Evolutionary conservation across 92 coral and sea anemone genomes (phyloP), one percentile per base, ranked within the genome.

Genomic region (Porites lobata): DNA sequence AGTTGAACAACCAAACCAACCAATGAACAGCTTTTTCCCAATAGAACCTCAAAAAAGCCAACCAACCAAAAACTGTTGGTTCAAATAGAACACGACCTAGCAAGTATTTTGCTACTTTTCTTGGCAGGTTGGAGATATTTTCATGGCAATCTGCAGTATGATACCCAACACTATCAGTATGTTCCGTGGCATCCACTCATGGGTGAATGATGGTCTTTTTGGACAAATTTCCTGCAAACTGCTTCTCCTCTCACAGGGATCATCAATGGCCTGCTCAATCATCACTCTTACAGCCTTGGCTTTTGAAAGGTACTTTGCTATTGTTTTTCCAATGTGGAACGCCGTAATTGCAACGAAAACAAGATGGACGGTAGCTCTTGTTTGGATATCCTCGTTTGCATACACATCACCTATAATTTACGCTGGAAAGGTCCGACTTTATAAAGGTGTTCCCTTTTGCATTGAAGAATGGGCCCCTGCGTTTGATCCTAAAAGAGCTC

Each of bases 221-320:
- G 96, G 90, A 11, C 75, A 85, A 21, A 75, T 81, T 20, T 76
- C 82, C 72, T 93, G 96, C 84, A 93, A 93, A 22, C 6, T 90
- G 63, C 1, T 90, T 59, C 3, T 38, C 20, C 83, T 93, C 76
- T 50, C 74, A 32, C 93, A 86, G 59, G 93, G 87, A 4, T 62
- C 87, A 10, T 80, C 93, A 1, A 93, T 90, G 91, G 93, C 96
- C 0, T 79, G 91, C 29, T 93, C 96, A 10, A 90, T 93, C 14
- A 90, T 93, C 72, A 90, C 96, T 64, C 93, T 93, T 1, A 86
- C 96, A 15, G 91, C 85, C n/a, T 73, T 90, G 66, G 96, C 96
- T 8, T 83, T 79, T 38, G 96, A 93, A 65, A 62, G 96, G 24
- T 93, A 90, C 81, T 82, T 90, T 58, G 96, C 96, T 2, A 82